Evolutionary conservation across 2,888 invertebrate genomes (phyloP).

Genomic region (Hirtodrosophila duncani): DNA sequence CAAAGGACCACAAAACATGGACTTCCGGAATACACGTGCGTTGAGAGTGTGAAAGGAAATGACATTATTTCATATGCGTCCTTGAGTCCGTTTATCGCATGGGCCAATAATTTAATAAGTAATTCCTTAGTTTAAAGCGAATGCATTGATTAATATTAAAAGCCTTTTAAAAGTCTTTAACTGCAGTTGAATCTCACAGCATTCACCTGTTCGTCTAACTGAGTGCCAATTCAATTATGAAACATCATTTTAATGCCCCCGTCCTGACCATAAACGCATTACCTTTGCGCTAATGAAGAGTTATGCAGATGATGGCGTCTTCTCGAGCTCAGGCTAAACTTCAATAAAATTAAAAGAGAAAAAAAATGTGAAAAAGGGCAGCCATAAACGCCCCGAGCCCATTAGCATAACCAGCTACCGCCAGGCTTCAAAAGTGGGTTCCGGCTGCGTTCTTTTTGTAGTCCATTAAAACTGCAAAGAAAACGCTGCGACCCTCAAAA

Average conservation of each 20-base stretch:
- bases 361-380: conserved; percentile 8
- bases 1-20: too few relatives aligned
- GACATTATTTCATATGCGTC: too few relatives aligned
- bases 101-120: too few relatives aligned
- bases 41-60: too few relatives aligned
- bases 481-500: conserved; percentile 3
- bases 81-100: too few relatives aligned
- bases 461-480: conserved; percentile 62
- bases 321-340: conserved; percentile 48
- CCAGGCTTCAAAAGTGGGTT: conserved; percentile 42
- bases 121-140: too few relatives aligned
- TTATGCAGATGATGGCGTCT: conserved; percentile 48
- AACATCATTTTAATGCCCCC: conserved; percentile 54
- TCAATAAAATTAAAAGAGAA: conserved; percentile 31
- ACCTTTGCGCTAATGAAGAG: conserved; percentile 60
- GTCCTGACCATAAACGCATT: conserved; percentile 56
- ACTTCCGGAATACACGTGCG: too few relatives aligned
- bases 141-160: too few relatives aligned
- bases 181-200: too few relatives aligned
- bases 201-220: too few relatives aligned
- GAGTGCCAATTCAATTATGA: conserved; percentile 65
- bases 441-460: conserved; percentile 32
- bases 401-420: conserved; percentile 58
- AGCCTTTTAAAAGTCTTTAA: too few relatives aligned
- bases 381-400: conserved; percentile 37